Base-by-base conservation (phyloP, 2,888 invertebrate genomes). In the Anarsia innoxiella region DNA sequence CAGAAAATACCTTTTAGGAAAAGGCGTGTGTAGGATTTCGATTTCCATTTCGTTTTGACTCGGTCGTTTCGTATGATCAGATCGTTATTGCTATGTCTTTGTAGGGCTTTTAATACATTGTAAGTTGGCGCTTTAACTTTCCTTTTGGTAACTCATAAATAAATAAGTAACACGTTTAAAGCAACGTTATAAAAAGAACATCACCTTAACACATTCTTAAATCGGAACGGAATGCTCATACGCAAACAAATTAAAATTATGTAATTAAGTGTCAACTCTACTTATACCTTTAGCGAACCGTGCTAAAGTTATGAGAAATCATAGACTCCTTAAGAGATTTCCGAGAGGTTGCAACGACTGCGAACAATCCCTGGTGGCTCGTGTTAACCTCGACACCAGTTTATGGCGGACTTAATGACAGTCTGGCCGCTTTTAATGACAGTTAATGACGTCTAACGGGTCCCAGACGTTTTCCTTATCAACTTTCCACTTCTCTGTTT, bases 1-100 rank as follows among this genome's bases (percentile, higher is more conserved):
- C 59, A 44, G 66, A 59, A 66, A 74, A 75, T 73, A 58, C 70
- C 73, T 79, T 66, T 59, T 52, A 51, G 57, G 60, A 67, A 66
- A 73, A 70, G 61, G 53, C 62, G 42, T 31, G 34, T 32, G 32
- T 49, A 42, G 41, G 28, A 44, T 48, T 50, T 42, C 43, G 45
- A 50, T 53, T 51, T 49, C 44, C 50, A 50, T 51, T 53, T 41
- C 43, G 42, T 44, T 43, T 44, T 48, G 48, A 49, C 44, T 29
- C 26, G 31, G 44, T 46, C 45, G 52, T 51, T 48, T 39, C 48
- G 44, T 45, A 44, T 48, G 54, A 55, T 53, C 48, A 34, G 44
- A 53, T 56, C 52, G 50, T 52, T 54, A 53, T 49, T 45, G 44
- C 36, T 37, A 40, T 31, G 40, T 44, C 47, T 48, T 56, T 55